Evolutionary conservation across 2,113 vertebrate species (phyloP), one percentile per base, ranked within the genome.

Genomic region (Engraulis encrasicolus): DNA sequence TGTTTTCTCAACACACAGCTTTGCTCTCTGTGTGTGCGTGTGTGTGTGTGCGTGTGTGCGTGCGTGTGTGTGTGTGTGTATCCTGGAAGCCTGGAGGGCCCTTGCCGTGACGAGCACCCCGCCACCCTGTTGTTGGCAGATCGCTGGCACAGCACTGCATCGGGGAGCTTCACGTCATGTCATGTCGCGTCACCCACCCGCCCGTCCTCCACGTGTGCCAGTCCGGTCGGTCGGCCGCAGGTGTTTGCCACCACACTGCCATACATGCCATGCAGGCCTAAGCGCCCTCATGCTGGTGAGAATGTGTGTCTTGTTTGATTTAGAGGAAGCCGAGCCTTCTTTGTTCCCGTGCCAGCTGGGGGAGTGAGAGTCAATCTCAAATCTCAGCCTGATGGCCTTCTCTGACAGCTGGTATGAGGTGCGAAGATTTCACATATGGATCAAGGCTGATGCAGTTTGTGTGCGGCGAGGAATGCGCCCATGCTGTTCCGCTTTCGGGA

Each of bases 281-380:
- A n/a, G n/a, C 40, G 58, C 58, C 58, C 15, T 27, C 58, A 66
- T 27, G 58, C 58, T 23, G 27, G 58, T 66, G 58, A 66, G 58
- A 66, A 66, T 23, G 27, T 66, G 58, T 12, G 58, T 66, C 58
- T n/a, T 66, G 58, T 31, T 66, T 66, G 58, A 66, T 5, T 66
- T 31, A 31, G n/a, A 12, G 23, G n/a, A n/a, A n/a, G 9, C n/a
- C 6, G 1, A 9, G 23, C 6, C 9, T 23, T 31, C 58, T 86
- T 78, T 88, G 87, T 87, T 81, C 50, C 50, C 88, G 82, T 89
- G 89, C 89, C 89, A 93, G 85, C 48, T 83, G 6, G n/a, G 50
- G n/a, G n/a, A 82, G 78, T 50, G 85, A 49, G 61, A 85, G 78
- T 86, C 78, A 82, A 88, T 78, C 84, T 90, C 84, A 87, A 86